A percentile compares a stretch with the other conserved stretches of the same genome.
Conservation (phyloP, 2,888 invertebrate genomes). For the Netelia virgata region DNA sequence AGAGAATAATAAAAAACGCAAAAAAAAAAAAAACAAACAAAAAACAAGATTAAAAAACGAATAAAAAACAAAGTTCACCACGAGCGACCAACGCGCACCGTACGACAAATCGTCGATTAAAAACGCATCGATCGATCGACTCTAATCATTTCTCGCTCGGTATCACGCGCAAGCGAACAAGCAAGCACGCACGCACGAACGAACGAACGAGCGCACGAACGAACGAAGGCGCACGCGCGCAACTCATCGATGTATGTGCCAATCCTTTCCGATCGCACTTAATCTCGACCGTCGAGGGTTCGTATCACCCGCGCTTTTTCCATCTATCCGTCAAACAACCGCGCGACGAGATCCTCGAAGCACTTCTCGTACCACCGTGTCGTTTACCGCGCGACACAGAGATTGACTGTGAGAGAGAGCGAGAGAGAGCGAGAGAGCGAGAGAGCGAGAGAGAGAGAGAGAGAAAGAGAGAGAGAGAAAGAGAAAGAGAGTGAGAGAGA, state of each 20-base stretch:
- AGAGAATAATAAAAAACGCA: neutral
- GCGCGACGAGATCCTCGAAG: too few relatives aligned
- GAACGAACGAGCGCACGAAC: too few relatives aligned
- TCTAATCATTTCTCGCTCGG: slow-evolving; percentile 17
- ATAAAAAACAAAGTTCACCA: too few relatives aligned
- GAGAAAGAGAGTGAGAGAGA: slow-evolving; percentile 21
- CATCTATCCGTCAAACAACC: slow-evolving; percentile 25
- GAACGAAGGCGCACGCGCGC: too few relatives aligned
- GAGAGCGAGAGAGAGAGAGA: slow-evolving; percentile 29
- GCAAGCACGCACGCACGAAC: neutral
- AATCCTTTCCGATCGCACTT: neutral
- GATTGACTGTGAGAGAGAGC: too few relatives aligned
- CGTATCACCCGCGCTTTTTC: slow-evolving; percentile 57
- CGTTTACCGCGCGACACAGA: slow-evolving; percentile 53
- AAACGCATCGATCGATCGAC: neutral
- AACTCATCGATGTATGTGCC: neutral
- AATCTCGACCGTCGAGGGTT: slow-evolving; percentile 52
- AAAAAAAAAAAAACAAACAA: neutral
- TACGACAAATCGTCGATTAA: slow-evolving; percentile 26
- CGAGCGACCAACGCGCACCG: neutral
- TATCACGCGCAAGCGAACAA: neutral
- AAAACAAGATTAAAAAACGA: too few relatives aligned
- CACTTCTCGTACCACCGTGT: too few relatives aligned
- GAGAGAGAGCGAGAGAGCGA: neutral
- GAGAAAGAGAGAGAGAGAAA: neutral